Percentiles rank a stretch among this genome's conserved stretches.
Conservation (phyloP, 2,888 invertebrate species). For the Agonopterix heracliana region DNA sequence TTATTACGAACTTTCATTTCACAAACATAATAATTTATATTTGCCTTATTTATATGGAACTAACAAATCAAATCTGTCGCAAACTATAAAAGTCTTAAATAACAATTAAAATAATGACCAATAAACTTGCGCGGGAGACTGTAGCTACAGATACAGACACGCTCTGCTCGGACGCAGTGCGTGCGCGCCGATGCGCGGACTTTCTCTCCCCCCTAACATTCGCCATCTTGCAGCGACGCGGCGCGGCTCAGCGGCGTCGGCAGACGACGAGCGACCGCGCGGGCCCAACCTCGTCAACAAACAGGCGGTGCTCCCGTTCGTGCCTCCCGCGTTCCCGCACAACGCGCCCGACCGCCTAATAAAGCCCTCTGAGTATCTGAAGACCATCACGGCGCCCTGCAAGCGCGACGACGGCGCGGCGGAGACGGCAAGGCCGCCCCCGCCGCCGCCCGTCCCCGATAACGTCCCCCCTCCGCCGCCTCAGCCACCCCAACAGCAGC, state of each 20-base stretch:
- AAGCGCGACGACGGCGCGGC: conserved; percentile 70
- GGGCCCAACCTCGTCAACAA: conserved; percentile 86
- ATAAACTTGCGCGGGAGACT: neutral
- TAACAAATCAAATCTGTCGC: neutral
- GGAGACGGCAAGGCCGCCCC: conserved; percentile 78
- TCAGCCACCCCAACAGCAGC: conserved; percentile 49
- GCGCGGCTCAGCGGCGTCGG: conserved; percentile 56
- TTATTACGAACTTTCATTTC: neutral
- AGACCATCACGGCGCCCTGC: conserved; percentile 84
- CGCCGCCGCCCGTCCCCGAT: conserved; percentile 68
- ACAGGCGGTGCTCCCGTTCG: conserved; percentile 91
- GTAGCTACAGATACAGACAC: neutral
- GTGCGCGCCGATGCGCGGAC: conserved; percentile 55
- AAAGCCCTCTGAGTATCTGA: conserved; percentile 94
- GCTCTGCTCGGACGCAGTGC: conserved; percentile 26
- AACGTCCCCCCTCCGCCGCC: conserved; percentile 52
- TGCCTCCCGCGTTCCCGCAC: conserved; percentile 92
- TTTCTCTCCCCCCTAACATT: conserved; percentile 55
- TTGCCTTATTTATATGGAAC: no score
- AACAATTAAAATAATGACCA: neutral
- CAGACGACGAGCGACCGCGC: conserved; percentile 73
- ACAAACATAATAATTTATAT: no score
- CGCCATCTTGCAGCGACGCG: conserved; percentile 58
- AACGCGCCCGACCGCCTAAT: conserved; percentile 89
- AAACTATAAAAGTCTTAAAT: no score